These are phyloP conservation scores for Ochlodes sylvanus DNA, from an alignment of 2,888 invertebrate genomes.

Conservation along the genomic window DNA sequence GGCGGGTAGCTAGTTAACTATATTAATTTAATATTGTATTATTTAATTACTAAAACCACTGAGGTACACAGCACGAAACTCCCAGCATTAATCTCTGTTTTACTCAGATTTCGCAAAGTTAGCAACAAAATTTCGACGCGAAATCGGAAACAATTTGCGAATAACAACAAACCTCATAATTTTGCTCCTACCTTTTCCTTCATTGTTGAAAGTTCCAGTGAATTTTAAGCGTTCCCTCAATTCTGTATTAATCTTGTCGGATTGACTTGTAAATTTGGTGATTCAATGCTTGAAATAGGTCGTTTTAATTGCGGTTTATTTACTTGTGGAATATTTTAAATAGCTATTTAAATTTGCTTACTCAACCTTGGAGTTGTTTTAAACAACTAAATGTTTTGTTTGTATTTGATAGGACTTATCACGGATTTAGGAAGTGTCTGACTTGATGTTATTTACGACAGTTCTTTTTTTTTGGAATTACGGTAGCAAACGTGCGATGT, in stretches of 20 bases:
- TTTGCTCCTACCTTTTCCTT: conserved; percentile 62
- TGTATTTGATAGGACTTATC: no score
- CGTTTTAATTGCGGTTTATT: conserved; percentile 9
- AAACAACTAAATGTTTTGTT: neutral
- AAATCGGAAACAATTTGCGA: conserved; percentile 77
- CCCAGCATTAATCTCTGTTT: conserved; percentile 74
- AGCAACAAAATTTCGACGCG: conserved; percentile 60
- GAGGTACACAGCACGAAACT: conserved; percentile 55
- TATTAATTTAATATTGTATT: neutral
- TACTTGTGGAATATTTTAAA: conserved; percentile 5
- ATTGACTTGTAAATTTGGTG: conserved; percentile 46
- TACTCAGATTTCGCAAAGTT: conserved; percentile 72
- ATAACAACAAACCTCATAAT: conserved; percentile 78
- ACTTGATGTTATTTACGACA: no score
- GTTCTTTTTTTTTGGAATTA: no score
- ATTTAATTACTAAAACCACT: conserved; percentile 43
- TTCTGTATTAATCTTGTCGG: conserved; percentile 43
- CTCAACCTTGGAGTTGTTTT: neutral
- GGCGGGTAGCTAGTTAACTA: no score
- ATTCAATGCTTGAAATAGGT: conserved; percentile 34
- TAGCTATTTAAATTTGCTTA: conserved; percentile 4
- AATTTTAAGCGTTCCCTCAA: conserved; percentile 44
- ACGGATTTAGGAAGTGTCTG: no score
- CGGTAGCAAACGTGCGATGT: no score
- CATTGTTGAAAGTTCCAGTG: conserved; percentile 54